A percentile compares a stretch with the other conserved stretches of the same genome.
These are phyloP conservation scores for Dryocosmus kuriphilus DNA, from an alignment of 2,888 invertebrate species.

Conservation along the genomic window DNA sequence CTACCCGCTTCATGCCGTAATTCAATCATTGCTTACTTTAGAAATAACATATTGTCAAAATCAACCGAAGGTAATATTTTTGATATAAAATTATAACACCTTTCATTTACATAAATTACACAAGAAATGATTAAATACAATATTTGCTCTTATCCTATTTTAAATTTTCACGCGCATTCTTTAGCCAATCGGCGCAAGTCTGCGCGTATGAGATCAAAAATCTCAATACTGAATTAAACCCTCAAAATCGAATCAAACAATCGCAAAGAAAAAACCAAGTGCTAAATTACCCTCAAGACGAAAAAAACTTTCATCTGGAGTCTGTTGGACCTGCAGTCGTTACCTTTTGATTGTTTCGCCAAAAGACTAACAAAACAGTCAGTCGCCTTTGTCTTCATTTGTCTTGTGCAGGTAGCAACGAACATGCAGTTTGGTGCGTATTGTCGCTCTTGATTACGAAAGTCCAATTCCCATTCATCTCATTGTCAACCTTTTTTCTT, in stretches of 20 bases:
- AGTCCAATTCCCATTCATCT: background rate
- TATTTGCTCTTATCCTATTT: background rate
- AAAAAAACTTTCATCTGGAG: background rate
- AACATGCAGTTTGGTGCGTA: constrained; percentile 8
- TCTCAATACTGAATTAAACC: background rate
- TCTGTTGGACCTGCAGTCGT: background rate
- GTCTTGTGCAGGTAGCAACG: background rate
- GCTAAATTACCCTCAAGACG: background rate
- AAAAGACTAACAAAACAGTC: background rate
- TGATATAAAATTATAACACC: background rate
- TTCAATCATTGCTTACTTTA: background rate
- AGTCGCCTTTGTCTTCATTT: background rate
- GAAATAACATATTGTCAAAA: background rate
- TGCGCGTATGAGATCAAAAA: background rate
- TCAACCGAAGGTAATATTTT: background rate
- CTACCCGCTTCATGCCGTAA: no score
- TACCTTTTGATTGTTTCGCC: background rate
- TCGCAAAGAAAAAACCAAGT: background rate
- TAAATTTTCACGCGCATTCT: background rate
- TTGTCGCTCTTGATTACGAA: background rate
- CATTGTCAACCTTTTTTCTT: background rate
- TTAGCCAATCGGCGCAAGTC: background rate
- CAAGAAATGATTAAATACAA: background rate
- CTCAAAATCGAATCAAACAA: background rate
- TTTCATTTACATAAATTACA: background rate